Base-by-base conservation (phyloP, 2,797 vertebrate species). In the Pangasius larnaudii region DNA sequence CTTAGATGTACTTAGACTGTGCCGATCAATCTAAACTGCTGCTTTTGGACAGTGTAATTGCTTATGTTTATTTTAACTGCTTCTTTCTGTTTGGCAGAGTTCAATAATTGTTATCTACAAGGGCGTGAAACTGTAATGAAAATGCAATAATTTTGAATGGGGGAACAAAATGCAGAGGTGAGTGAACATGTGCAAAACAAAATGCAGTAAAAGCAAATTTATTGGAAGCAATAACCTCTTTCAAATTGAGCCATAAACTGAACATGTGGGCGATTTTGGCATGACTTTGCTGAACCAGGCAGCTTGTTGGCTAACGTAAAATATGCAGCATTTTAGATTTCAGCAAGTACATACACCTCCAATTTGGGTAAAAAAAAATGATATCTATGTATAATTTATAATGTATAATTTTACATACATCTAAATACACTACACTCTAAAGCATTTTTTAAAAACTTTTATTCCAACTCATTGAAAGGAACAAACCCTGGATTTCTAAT, bases 181-280 rank as follows among this genome's bases (percentile, higher is more conserved):
- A 58, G 85, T 56, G 85, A 90, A 85, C 78, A 86, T 67, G 86
- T 85, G 65, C 87, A 77, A 85, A 90, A 86, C 65, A 85, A 85
- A 86, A 84, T 18, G 63, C 61, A 72, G 80, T 91, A 89, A 91
- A 87, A 91, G 75, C 49, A 36, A 59, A 89, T 90, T 91, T 91
- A 91, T 83, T 88, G 39, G 88, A 71, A 79, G 84, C 90, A 86
- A 84, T 89, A 91, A 90, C 61, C 87, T 85, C 82, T 85, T 88
- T 84, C 85, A 87, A 89, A 90, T 75, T 84, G 72, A 84, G 39
- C 84, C 42, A 67, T 90, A 91, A 90, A 85, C 81, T 78, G 58
- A 77, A 87, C 80, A 88, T 78, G 87, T 84, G 71, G 8, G 61
- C 78, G 59, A 84, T n/a, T 33, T 84, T 51, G 59, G 53, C 81